Conservation (phyloP, 2,797 vertebrate genomes). For the Poeciliopsis paucimaculata region DNA sequence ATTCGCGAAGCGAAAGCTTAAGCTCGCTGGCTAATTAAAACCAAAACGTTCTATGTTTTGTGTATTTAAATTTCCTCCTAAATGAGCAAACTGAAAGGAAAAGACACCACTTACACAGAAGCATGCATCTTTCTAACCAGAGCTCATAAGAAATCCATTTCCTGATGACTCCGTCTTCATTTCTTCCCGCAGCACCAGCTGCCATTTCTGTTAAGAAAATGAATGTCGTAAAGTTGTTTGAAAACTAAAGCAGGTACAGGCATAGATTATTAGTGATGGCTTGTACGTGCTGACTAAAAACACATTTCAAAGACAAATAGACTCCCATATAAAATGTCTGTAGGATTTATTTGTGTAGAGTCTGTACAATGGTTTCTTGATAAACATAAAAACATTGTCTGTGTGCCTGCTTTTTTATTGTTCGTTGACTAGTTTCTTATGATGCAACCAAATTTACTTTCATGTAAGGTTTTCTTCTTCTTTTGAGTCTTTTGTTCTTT, state of each 20-base stretch:
- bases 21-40: neutral
- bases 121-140: neutral
- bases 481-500: neutral
- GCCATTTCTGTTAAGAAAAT: neutral
- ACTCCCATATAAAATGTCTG: neutral
- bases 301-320: neutral
- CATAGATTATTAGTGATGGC: neutral
- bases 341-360: neutral
- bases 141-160: neutral
- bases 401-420: neutral
- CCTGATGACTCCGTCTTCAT: neutral
- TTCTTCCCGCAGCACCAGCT: neutral
- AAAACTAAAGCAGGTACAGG: neutral
- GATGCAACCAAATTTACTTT: neutral
- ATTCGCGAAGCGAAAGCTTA: neutral
- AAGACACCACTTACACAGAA: neutral
- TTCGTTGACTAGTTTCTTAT: neutral
- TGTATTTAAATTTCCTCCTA: neutral
- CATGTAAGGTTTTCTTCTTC: neutral
- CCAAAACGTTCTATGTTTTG: neutral
- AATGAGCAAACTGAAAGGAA: conserved; percentile 1
- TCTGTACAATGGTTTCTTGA: neutral
- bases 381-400: neutral
- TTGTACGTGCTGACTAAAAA: neutral
- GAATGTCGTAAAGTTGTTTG: neutral